A percentile compares a stretch with the other conserved stretches of the same genome.
These are phyloP conservation scores for Silurus lanzhouensis DNA, from an alignment of 2,797 vertebrate species.

Conservation along the genomic window DNA sequence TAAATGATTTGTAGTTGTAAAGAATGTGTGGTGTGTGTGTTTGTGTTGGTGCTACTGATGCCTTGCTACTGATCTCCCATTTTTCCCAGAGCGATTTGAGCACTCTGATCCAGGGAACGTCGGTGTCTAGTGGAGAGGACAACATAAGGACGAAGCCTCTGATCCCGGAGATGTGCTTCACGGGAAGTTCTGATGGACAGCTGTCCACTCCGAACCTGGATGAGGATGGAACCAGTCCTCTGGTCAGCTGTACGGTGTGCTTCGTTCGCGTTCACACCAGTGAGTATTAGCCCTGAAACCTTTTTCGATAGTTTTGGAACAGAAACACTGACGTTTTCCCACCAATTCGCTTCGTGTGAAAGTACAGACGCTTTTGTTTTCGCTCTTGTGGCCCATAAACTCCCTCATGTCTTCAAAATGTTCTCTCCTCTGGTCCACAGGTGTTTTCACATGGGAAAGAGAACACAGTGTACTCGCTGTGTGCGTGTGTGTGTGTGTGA, in stretches of 20 bases:
- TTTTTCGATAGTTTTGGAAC: not conserved
- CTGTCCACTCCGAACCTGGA: slow-evolving; percentile 86
- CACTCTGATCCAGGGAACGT: slow-evolving; percentile 66
- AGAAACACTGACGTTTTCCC: not conserved
- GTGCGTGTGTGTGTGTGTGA: not conserved
- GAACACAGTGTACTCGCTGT: not conserved
- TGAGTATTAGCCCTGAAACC: slow-evolving; percentile 69
- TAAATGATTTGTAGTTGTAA: not conserved
- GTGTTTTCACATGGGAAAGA: not conserved
- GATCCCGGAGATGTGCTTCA: slow-evolving; percentile 98
- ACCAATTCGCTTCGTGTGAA: not conserved
- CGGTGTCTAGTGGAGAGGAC: slow-evolving; percentile 57
- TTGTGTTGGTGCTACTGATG: not conserved
- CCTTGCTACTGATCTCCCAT: not conserved
- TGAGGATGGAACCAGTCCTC: slow-evolving; percentile 87
- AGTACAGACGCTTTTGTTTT: not conserved
- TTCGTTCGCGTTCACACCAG: slow-evolving; percentile 91
- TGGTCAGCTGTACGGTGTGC: slow-evolving; percentile 90
- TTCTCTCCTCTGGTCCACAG: not conserved
- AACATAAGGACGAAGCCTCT: slow-evolving; percentile 87
- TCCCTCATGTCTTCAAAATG: not conserved
- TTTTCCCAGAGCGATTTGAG: slow-evolving; percentile 80
- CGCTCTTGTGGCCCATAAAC: not conserved
- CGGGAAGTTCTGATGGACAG: slow-evolving; percentile 82
- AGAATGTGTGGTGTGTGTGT: not conserved